Percentiles rank a stretch among this genome's conserved stretches.
These are phyloP conservation scores for Crambe crambe DNA, from an alignment of 37 sponge, comb jelly and placozoan species.

Conservation along the genomic window DNA sequence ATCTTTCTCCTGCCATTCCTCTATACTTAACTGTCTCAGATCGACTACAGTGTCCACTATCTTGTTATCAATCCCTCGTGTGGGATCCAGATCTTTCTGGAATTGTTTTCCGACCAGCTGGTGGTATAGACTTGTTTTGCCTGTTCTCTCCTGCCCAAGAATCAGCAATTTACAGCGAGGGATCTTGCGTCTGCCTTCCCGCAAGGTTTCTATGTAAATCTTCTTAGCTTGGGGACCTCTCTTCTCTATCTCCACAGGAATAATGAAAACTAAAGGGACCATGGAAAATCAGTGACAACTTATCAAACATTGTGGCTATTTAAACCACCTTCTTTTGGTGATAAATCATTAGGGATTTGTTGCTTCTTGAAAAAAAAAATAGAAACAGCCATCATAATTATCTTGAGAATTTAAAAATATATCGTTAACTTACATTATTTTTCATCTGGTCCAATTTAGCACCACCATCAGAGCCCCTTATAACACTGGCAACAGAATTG, in stretches of 20 bases:
- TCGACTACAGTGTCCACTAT: constrained; percentile 29
- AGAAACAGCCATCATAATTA: no score
- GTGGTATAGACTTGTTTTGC: constrained; percentile 54
- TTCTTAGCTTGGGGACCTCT: constrained; percentile 17
- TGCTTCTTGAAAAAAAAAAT: no score
- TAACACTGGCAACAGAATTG: no score
- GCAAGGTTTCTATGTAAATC: constrained; percentile 7
- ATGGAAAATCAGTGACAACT: no score
- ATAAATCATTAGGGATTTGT: no score
- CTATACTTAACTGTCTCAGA: no score
- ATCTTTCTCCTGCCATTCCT: neutral
- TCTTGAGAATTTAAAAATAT: no score
- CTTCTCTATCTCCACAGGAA: constrained; percentile 45
- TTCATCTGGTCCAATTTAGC: no score
- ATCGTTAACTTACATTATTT: no score
- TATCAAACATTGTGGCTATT: neutral
- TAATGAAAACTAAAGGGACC: constrained; percentile 5
- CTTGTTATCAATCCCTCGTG: constrained; percentile 54
- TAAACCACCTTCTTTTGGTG: neutral
- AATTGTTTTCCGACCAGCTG: constrained; percentile 28
- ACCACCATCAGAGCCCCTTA: no score
- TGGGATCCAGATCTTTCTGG: constrained; percentile 6
- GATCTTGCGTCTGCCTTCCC: constrained; percentile 46
- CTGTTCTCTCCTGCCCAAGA: constrained; percentile 57
- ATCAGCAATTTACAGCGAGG: constrained; percentile 56